These are phyloP conservation scores for Scyliorhinus canicula DNA, from an alignment of 2,797 vertebrate species.

Conservation along the genomic window DNA sequence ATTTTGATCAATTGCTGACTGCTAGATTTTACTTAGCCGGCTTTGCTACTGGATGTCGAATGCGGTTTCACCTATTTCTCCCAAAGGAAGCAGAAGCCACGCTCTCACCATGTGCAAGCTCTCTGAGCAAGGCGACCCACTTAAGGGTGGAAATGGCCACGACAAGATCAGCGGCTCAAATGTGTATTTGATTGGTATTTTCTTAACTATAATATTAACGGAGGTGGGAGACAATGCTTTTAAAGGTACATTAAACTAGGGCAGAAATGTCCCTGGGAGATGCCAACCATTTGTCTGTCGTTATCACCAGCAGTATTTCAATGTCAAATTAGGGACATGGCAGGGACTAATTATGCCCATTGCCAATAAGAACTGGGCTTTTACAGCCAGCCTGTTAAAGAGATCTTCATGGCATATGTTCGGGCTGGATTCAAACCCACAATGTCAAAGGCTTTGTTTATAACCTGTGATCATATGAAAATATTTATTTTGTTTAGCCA, in stretches of 20 bases:
- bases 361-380: not conserved
- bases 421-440: not conserved
- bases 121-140: too few species aligned
- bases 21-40: not conserved
- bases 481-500: not conserved
- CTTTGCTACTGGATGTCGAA: not conserved
- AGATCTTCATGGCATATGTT: not conserved
- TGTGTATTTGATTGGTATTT: not conserved
- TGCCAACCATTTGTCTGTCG: not conserved
- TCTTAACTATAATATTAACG: not conserved
- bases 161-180: not conserved
- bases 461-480: not conserved
- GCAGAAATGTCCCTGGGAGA: not conserved
- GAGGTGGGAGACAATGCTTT: not conserved
- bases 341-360: not conserved
- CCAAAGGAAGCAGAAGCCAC: not conserved
- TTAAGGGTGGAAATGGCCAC: not conserved
- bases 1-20: conserved; percentile 20
- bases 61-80: not conserved
- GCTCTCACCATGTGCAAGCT: not conserved
- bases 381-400: not conserved
- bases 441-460: not conserved
- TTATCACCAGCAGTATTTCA: conserved; percentile 13
- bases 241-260: not conserved
- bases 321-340: not conserved